Base-by-base conservation (phyloP, 2,888 invertebrate genomes). In the Physocephala rufipes region DNA sequence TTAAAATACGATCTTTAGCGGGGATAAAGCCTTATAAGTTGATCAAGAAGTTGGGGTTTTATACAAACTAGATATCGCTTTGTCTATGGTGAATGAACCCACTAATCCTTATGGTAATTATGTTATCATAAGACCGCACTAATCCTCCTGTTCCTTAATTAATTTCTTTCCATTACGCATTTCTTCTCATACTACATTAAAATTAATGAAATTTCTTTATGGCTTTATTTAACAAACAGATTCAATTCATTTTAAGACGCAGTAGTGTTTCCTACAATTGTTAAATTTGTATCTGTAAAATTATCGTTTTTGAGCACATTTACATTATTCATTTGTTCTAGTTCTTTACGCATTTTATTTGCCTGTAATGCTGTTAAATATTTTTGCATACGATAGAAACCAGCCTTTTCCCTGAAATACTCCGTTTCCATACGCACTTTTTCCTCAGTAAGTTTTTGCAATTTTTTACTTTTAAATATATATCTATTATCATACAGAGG, bases 331-430 rank as follows among this genome's bases (percentile, higher is more conserved):
- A 77, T 13, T 49, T 76, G 75, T 24, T 77, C 77, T 36, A 78
- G 67, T 61, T 78, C 78, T 16, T 74, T 53, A 36, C 76, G 74
- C n/a, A 73, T 70, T 51, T 79, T 82, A 49, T 77, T 77, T 2
- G 81, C 81, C 70, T 82, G 81, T 65, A 82, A 74, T 30, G 81
- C 82, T 5, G 80, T 80, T 24, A 81, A 73, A 74, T 80, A 79
- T 69, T 81, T 82, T 72, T 82, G 82, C 82, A 82, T 82, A 0
- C 82, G 80, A 75, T 81, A 82, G 69, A 75, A 82, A 1, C 75
- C 81, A 7, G 82, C 82, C 67, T 82, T 82, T 67, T 82, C 82
- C 7, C 78, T 78, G 67, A 81, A 82, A 71, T 82, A 82, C 63
- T 79, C 78, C 0, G 81, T 79, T 75, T 82, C 81, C 76, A 81